Percentiles rank a stretch among this genome's conserved stretches.
Conservation (phyloP, 2,888 invertebrate species). For the Pollenia labialis region DNA sequence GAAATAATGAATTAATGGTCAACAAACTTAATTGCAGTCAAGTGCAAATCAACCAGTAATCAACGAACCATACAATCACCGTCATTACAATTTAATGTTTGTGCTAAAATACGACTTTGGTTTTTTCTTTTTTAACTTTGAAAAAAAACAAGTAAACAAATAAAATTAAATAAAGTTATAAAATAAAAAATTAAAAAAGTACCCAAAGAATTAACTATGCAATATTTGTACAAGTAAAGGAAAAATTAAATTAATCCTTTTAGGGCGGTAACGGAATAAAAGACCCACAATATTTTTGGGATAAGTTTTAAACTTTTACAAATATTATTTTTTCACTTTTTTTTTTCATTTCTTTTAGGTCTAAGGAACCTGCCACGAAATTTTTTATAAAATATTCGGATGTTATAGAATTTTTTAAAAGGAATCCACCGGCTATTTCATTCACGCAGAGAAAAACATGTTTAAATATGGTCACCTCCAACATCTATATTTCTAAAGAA, state of each 20-base stretch:
- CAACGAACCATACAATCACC: conserved; percentile 70
- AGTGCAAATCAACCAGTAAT: conserved; percentile 73
- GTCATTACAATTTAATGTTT: conserved; percentile 52
- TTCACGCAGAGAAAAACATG: too few relatives aligned
- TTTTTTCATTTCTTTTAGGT: too few relatives aligned
- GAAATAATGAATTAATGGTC: conserved; percentile 74
- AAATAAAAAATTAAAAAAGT: conserved; percentile 33
- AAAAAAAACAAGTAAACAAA: conserved; percentile 30
- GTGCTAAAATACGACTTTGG: conserved; percentile 42
- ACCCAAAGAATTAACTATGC: conserved; percentile 20
- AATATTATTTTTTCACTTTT: too few relatives aligned
- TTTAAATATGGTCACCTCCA: too few relatives aligned
- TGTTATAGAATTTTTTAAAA: too few relatives aligned
- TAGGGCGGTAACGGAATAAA: not conserved
- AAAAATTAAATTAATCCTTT: conserved; percentile 1
- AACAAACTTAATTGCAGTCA: conserved; percentile 77
- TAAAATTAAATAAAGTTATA: not conserved
- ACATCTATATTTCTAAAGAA: too few relatives aligned
- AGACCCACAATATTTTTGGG: not conserved
- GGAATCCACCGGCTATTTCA: too few relatives aligned
- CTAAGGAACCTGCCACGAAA: too few relatives aligned
- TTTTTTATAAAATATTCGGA: too few relatives aligned
- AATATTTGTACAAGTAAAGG: not conserved
- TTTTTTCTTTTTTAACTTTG: conserved; percentile 30
- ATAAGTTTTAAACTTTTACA: too few relatives aligned